phyloP scores from a whole-genome alignment of 2,113 vertebrate genomes.

The Dipodomys spectabilis region DNA sequence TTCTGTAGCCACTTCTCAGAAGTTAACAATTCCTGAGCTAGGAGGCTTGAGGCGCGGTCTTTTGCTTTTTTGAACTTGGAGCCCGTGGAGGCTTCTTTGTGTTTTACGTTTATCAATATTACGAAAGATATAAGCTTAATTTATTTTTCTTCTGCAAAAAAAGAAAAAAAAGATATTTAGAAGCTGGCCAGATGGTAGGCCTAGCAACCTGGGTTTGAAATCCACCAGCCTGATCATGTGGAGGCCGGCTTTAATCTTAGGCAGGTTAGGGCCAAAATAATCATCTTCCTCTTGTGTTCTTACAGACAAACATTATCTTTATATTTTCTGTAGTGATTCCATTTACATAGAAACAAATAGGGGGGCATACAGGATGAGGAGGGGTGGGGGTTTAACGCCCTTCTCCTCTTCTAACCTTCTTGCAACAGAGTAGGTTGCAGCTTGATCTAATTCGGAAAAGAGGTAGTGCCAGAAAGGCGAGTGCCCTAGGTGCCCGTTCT shows the following conservation, averaged over 20 bases:
- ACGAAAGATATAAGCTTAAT: not conserved
- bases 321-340: not conserved
- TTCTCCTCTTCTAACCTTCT: not conserved
- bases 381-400: not conserved
- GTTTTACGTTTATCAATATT: conserved; percentile 47
- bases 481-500: not conserved
- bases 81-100: conserved; percentile 13
- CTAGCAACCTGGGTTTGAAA: conserved; percentile 30
- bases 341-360: not conserved
- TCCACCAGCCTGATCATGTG: not conserved
- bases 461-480: not conserved
- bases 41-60: not conserved
- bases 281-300: not conserved
- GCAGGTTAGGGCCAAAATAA: conserved; percentile 19
- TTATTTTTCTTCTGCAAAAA: not conserved
- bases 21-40: not conserved
- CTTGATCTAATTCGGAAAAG: conserved; percentile 35
- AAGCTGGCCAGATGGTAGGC: conserved; percentile 31
- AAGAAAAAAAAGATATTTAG: not conserved
- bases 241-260: not conserved
- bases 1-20: not conserved
- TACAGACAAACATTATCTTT: not conserved
- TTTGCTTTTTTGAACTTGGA: not conserved
- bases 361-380: not conserved
- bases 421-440: not conserved